Evolutionary conservation across 2,888 invertebrate species (phyloP).

Genomic region (Lathronympha strigana): DNA sequence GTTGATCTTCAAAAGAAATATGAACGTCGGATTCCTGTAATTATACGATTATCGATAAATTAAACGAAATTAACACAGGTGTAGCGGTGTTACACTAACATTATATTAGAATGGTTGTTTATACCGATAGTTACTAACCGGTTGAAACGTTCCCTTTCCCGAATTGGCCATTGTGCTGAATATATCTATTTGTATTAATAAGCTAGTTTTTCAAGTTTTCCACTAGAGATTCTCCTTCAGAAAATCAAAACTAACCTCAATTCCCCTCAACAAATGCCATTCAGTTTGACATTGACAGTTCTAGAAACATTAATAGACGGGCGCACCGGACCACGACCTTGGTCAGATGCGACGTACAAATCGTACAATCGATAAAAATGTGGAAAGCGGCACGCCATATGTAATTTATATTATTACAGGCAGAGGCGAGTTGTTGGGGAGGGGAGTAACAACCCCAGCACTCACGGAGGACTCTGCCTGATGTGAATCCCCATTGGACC

Average conservation of each 20-base stretch:
- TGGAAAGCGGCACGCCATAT: too few relatives aligned
- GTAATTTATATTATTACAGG: too few relatives aligned
- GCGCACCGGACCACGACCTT: too few relatives aligned
- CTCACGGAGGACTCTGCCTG: too few relatives aligned
- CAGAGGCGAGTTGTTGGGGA: too few relatives aligned
- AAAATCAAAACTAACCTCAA: slow-evolving; percentile 15
- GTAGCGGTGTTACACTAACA: neutral
- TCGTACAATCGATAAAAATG: too few relatives aligned
- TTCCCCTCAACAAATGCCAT: neutral
- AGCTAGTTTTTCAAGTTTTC: neutral
- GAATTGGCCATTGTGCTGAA: slow-evolving; percentile 64
- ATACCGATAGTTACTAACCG: slow-evolving; percentile 76
- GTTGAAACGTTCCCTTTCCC: slow-evolving; percentile 88
- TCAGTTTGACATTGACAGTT: neutral
- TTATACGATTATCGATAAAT: slow-evolving; percentile 25
- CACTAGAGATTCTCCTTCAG: neutral
- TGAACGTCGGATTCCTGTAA: slow-evolving; percentile 94
- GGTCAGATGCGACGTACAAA: too few relatives aligned
- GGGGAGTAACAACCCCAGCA: too few relatives aligned
- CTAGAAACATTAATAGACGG: neutral
- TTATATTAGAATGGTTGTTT: neutral
- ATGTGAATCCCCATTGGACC: too few relatives aligned
- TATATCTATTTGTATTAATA: neutral
- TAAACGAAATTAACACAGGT: slow-evolving; percentile 17
- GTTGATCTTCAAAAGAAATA: slow-evolving; percentile 98